Percentiles rank a stretch among this genome's conserved stretches.
Conservation (phyloP, 1,140 invertebrate genomes). For the Ceratosolen fusciceps region DNA sequence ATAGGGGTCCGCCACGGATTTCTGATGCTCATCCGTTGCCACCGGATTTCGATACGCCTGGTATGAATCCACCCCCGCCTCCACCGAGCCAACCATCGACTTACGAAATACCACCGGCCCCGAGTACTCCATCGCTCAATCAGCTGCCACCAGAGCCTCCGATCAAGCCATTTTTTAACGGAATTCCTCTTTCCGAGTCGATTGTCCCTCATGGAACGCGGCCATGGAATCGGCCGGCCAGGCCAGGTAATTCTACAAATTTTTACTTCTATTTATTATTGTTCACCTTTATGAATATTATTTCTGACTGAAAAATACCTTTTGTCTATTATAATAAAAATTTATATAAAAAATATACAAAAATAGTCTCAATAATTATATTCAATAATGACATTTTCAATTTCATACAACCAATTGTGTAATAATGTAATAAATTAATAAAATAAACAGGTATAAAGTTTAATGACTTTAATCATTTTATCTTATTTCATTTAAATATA, state of each 20-base stretch:
- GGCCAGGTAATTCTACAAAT: slow-evolving; percentile 51
- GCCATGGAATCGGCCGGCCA: slow-evolving; percentile 68
- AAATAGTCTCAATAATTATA: too few species aligned
- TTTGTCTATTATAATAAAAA: too few species aligned
- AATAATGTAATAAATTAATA: too few species aligned
- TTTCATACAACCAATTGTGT: too few species aligned
- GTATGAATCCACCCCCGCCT: slow-evolving; percentile 71
- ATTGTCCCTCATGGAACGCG: slow-evolving; percentile 75
- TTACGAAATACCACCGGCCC: slow-evolving; percentile 71
- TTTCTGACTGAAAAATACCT: too few species aligned
- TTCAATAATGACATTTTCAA: too few species aligned
- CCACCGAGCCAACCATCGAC: slow-evolving; percentile 62
- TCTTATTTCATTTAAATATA: too few species aligned
- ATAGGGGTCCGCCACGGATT: slow-evolving; percentile 87
- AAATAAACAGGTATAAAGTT: too few species aligned
- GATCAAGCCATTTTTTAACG: slow-evolving; percentile 75
- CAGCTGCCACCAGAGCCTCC: slow-evolving; percentile 72
- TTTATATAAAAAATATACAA: too few species aligned
- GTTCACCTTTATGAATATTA: too few species aligned
- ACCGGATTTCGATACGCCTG: slow-evolving; percentile 78
- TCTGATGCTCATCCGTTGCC: slow-evolving; percentile 79
- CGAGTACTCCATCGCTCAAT: slow-evolving; percentile 76
- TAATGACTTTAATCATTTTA: too few species aligned
- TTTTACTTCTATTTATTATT: background rate
- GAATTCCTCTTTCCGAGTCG: slow-evolving; percentile 82